Evolutionary conservation across 2,797 vertebrate genomes (phyloP).

Genomic region (Phoeniculus purpureus): DNA sequence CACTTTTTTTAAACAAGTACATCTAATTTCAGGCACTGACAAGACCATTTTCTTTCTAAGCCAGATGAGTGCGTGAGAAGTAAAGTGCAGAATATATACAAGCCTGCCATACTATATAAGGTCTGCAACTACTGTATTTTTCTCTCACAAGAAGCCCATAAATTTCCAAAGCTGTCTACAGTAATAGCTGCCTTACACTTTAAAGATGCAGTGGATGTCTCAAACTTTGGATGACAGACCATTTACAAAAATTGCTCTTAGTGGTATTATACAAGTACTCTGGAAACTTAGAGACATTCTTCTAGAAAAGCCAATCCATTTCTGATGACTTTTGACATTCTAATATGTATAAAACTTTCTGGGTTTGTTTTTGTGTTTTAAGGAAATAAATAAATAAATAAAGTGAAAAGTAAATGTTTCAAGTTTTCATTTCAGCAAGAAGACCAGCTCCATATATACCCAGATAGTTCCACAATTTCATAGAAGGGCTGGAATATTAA

Average conservation of each 20-base stretch:
- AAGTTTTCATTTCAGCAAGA: neutral
- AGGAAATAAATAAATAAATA: neutral
- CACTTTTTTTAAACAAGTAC: constrained; percentile 36
- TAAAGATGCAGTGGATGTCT: constrained; percentile 40
- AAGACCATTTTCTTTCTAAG: constrained; percentile 50
- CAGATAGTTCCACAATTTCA: neutral
- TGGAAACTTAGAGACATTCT: constrained; percentile 32
- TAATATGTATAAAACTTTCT: neutral
- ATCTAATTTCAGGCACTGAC: constrained; percentile 54
- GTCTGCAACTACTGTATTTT: constrained; percentile 33
- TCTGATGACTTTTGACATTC: constrained; percentile 19
- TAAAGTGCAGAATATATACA: constrained; percentile 24
- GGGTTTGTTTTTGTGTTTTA: neutral
- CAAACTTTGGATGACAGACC: constrained; percentile 44
- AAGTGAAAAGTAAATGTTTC: neutral
- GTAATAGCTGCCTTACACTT: constrained; percentile 50
- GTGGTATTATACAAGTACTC: constrained; percentile 27
- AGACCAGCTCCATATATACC: neutral
- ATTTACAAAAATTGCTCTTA: constrained; percentile 50
- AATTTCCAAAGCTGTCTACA: constrained; percentile 45
- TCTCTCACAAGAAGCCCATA: constrained; percentile 50
- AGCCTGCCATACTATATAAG: constrained; percentile 24
- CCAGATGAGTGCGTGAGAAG: neutral
- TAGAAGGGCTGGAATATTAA: neutral
- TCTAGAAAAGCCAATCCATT: constrained; percentile 33